Conservation (phyloP, 2,797 vertebrate species). For the Caiman crocodilus region DNA sequence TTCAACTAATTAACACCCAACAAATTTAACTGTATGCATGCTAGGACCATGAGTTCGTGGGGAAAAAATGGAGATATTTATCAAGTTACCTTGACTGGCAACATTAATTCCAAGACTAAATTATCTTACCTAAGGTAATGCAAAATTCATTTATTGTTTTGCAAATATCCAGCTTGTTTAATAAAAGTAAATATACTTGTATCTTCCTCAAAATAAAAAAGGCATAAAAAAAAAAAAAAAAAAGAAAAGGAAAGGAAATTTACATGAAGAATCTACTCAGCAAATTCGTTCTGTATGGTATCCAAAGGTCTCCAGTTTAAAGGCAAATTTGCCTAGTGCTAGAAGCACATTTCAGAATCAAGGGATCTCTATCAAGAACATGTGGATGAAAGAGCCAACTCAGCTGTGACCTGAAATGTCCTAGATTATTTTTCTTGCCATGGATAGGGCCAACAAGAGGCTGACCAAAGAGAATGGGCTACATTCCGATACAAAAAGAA, state of each 20-base stretch:
- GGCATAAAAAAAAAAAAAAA: rapidly evolving
- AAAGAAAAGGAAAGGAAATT: neutral
- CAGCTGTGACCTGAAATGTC: neutral
- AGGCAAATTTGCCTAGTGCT: neutral
- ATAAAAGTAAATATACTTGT: neutral
- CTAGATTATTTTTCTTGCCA: neutral
- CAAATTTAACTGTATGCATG: neutral
- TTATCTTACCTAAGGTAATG: neutral
- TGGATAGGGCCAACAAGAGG: neutral
- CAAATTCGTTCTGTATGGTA: neutral
- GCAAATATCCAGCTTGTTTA: neutral
- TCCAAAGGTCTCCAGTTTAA: neutral
- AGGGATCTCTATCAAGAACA: neutral
- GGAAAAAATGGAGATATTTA: neutral
- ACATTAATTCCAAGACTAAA: neutral
- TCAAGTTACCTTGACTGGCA: neutral
- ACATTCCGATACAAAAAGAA: neutral
- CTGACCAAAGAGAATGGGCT: neutral
- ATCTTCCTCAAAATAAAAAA: neutral
- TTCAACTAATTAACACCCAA: neutral
- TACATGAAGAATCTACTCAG: neutral
- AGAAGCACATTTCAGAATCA: neutral
- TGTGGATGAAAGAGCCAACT: neutral
- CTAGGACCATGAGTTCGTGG: neutral
- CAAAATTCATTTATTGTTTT: neutral